Conservation (phyloP, 2,113 vertebrate genomes). For the Lycocorax pyrrhopterus region DNA sequence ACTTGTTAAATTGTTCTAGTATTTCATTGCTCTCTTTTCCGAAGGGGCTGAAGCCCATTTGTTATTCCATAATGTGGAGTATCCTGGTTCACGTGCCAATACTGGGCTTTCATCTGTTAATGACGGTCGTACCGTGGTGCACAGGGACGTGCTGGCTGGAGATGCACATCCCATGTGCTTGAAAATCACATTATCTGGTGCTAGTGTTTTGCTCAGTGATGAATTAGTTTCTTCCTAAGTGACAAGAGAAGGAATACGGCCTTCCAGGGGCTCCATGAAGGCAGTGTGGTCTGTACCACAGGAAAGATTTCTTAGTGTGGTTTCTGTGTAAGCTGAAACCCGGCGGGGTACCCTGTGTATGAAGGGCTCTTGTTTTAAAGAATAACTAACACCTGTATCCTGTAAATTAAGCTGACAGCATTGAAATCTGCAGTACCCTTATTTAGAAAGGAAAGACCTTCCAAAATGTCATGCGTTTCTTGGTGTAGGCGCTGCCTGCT, state of each 20-base stretch:
- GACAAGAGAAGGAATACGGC: neutral
- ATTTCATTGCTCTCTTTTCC: neutral
- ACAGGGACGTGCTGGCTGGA: neutral
- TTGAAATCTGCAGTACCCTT: neutral
- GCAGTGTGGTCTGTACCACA: neutral
- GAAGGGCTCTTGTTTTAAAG: neutral
- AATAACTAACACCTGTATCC: neutral
- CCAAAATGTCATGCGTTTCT: neutral
- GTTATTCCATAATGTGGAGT: neutral
- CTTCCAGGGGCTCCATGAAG: neutral
- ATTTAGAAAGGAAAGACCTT: neutral
- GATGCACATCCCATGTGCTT: neutral
- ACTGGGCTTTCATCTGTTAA: neutral
- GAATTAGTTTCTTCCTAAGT: neutral
- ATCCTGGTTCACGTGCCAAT: fast-evolving
- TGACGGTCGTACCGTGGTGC: neutral
- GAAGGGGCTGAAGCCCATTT: neutral
- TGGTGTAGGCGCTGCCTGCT: neutral
- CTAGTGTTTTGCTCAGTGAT: neutral
- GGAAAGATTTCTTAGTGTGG: neutral
- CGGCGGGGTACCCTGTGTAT: neutral
- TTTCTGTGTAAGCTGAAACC: neutral
- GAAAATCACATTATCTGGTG: neutral
- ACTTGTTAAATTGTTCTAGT: neutral
- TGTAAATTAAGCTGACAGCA: neutral